Base-by-base conservation (phyloP, 2,113 vertebrate species). In the Heterotilapia buettikoferi region DNA sequence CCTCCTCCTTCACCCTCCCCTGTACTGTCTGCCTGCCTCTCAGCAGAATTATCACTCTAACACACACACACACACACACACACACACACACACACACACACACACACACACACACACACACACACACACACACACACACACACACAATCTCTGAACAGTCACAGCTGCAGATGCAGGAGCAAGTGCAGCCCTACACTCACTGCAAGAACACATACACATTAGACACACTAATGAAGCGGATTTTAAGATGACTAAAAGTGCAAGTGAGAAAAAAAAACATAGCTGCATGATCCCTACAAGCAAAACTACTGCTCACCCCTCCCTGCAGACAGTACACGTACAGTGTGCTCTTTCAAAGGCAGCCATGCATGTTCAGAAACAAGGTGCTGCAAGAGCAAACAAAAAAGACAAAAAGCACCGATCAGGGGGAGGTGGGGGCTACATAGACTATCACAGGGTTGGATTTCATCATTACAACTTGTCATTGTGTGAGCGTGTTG, bases 11-110 rank as follows among this genome's bases (percentile, higher is more conserved):
- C 86, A 81, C 92, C 90, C 92, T 89, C 91, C 91, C 92, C 84
- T 89, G 12, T 40, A 52, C 94, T 92, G 89, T 86, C 93, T 94
- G 93, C 89, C 91, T 95, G 90, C 93, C 93, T 94, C 93, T 94
- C 92, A 95, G 95, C 93, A 95, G 90, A 95, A 94, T 96, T 92
- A 95, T 94, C 92, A 91, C 92, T 92, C 87, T 76, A 89, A 50
- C 3, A 26, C 26, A 26, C 26, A 26, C 24, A 24, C 24, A 24
- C 24, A 18, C 14, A 50, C 47, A 50, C 47, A 19, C 16, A 50
- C 47, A 61, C 57, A 33, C 57, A 38, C 18, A 66, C 81, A 82
- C 84, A 88, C 73, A 81, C 83, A 79, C 63, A 86, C 68, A 84
- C 26, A 18, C 24, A 31, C 26, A 18, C 14, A 33, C 57, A 61